Conservation (phyloP, 2,888 invertebrate genomes). For the Boloria selene region DNA sequence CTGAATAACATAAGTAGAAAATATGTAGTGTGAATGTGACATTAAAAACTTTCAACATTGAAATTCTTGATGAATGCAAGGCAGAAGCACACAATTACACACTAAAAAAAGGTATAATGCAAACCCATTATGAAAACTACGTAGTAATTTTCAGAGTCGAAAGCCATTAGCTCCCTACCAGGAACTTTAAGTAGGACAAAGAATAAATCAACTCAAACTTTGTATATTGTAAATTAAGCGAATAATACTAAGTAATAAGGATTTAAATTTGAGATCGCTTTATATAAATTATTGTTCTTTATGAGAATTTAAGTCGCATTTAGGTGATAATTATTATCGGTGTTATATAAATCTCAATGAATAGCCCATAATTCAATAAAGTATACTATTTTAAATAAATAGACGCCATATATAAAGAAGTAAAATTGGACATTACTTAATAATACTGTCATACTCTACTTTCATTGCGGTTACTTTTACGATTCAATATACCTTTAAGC, state of each 20-base stretch:
- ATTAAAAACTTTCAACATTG: constrained; percentile 10
- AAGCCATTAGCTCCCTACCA: constrained; percentile 29
- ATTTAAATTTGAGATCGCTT: not conserved
- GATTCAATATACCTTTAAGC: no score
- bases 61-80: constrained; percentile 21
- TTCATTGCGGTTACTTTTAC: no score
- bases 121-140: constrained; percentile 28
- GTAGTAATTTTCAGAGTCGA: constrained; percentile 25
- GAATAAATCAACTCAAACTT: constrained; percentile 24
- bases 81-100: constrained; percentile 21
- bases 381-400: no score
- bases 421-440: no score
- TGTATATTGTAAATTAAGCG: constrained; percentile 6
- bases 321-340: not conserved
- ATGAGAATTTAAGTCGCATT: not conserved
- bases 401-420: no score
- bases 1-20: constrained; percentile 1
- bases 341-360: not conserved
- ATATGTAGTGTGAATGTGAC: constrained; percentile 10
- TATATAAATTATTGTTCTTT: no score
- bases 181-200: constrained; percentile 27
- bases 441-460: no score
- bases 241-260: not conserved
- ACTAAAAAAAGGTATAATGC: constrained; percentile 23
- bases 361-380: no score